Evolutionary conservation across 2,888 invertebrate genomes (phyloP).

Genomic region (Microctonus brassicae): DNA sequence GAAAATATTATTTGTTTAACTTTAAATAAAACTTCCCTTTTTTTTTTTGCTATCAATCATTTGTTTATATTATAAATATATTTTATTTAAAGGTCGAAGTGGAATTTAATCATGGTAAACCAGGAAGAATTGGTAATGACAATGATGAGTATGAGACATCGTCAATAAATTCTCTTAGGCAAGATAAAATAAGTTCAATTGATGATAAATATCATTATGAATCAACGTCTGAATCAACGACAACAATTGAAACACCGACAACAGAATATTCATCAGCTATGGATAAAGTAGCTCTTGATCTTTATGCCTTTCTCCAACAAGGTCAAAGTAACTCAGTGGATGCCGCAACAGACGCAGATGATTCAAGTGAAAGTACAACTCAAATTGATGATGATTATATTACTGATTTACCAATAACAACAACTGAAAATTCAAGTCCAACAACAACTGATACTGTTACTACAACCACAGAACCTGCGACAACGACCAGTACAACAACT

Average conservation of each 20-base stretch:
- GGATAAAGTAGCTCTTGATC: constrained; percentile 86
- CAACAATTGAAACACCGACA: constrained; percentile 72
- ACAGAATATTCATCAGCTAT: constrained; percentile 77
- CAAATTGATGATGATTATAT: constrained; percentile 65
- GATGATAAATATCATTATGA: constrained; percentile 37
- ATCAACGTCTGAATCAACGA: constrained; percentile 45
- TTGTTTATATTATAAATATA: too few species aligned
- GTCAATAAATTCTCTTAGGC: constrained; percentile 34
- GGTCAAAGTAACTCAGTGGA: constrained; percentile 72
- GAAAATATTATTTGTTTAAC: constrained; percentile 7
- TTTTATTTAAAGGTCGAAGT: constrained; percentile 48
- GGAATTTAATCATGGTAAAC: constrained; percentile 58
- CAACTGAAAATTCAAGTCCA: constrained; percentile 71
- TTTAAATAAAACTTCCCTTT: too few species aligned
- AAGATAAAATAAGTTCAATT: constrained; percentile 28
- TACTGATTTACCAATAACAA: constrained; percentile 63
- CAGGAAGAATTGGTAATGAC: constrained; percentile 36
- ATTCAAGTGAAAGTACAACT: constrained; percentile 71
- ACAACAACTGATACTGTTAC: constrained; percentile 72
- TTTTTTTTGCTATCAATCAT: too few species aligned
- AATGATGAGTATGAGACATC: constrained; percentile 42
- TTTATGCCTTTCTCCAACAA: constrained; percentile 83
- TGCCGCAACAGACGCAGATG: constrained; percentile 71
- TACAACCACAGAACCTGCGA: constrained; percentile 70
- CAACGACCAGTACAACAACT: constrained; percentile 71